Percentiles rank a stretch among this genome's conserved stretches.
These are phyloP conservation scores for Drepanosiphum platanoidis DNA, from an alignment of 2,888 invertebrate species.

Conservation along the genomic window DNA sequence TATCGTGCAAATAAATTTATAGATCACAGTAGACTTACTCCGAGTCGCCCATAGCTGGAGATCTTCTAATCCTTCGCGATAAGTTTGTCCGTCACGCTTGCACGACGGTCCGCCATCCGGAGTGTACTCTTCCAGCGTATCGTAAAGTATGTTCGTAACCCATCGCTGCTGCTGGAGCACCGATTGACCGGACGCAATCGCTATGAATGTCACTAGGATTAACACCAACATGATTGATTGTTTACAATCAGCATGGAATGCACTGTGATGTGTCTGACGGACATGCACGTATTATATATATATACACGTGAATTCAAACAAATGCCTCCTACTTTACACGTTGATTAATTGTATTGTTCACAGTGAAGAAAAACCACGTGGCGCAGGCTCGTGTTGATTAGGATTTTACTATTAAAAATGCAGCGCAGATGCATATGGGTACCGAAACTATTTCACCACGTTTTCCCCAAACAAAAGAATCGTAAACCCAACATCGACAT, in stretches of 20 bases:
- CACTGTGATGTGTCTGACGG: no score
- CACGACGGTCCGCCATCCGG: constrained; percentile 5
- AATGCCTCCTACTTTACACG: no score
- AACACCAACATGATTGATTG: background rate
- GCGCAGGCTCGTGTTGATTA: background rate
- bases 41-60: constrained; percentile 22
- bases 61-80: constrained; percentile 11
- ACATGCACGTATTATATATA: background rate
- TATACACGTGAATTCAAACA: background rate
- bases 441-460: background rate
- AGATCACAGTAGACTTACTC: constrained; percentile 11
- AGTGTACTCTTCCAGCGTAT: background rate
- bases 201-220: background rate
- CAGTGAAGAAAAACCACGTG: background rate
- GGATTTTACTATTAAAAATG: background rate
- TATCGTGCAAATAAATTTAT: no score
- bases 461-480: no score
- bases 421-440: background rate
- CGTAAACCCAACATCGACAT: no score
- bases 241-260: background rate
- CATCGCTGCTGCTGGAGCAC: background rate
- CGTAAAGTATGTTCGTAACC: constrained; percentile 10
- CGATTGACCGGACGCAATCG: background rate
- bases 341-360: background rate
- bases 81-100: background rate